Conservation (phyloP, 2,113 vertebrate species). For the Pyxicephalus adspersus region DNA sequence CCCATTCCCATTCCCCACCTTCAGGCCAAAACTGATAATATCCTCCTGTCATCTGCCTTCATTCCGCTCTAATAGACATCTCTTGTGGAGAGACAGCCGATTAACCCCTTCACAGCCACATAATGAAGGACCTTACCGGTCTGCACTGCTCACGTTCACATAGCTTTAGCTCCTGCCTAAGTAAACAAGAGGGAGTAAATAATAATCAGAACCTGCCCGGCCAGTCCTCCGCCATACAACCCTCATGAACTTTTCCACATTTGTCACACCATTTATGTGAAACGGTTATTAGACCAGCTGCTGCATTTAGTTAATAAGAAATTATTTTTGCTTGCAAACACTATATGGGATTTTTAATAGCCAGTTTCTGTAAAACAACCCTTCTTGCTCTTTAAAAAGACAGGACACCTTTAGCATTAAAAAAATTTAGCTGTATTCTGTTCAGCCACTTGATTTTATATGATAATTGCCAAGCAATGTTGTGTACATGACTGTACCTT, state of each 20-base stretch:
- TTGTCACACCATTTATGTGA: slow-evolving; percentile 15
- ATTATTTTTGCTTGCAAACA: background rate
- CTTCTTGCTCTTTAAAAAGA: too few species aligned
- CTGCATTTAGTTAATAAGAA: background rate
- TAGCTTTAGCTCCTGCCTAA: background rate
- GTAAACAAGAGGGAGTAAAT: background rate
- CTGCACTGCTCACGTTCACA: background rate
- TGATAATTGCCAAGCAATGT: too few species aligned
- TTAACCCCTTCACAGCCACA: slow-evolving; percentile 14
- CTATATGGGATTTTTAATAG: too few species aligned
- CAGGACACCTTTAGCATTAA: too few species aligned
- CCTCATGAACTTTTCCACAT: background rate
- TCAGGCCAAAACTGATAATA: slow-evolving; percentile 39
- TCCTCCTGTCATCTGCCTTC: slow-evolving; percentile 36
- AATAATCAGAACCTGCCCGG: background rate
- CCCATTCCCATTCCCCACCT: slow-evolving; percentile 32
- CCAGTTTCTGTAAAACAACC: too few species aligned
- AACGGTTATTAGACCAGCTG: background rate
- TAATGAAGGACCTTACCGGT: background rate
- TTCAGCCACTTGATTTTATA: too few species aligned
- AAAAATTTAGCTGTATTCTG: too few species aligned
- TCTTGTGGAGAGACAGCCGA: background rate
- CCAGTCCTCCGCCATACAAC: background rate
- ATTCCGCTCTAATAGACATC: slow-evolving; percentile 38
- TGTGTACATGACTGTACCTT: too few species aligned